Conservation (phyloP, 2,113 vertebrate species). For the Phoxinus phoxinus region DNA sequence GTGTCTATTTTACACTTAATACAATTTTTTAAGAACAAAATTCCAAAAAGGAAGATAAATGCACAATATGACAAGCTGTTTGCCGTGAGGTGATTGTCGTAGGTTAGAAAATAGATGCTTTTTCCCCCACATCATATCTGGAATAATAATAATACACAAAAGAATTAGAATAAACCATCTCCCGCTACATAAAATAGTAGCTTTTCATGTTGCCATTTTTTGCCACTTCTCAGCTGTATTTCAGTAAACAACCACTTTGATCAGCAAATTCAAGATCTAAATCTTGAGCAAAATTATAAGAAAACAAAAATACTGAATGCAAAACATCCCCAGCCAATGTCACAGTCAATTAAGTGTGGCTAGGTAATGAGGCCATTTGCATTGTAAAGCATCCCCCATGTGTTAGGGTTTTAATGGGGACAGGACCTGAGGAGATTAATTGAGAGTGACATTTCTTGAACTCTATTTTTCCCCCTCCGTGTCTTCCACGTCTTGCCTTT, state of each 20-base stretch:
- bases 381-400: conserved; percentile 87
- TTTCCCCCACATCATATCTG: background rate
- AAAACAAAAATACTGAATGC: conserved; percentile 86
- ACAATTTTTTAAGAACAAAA: conserved; percentile 43
- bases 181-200: background rate
- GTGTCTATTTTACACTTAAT: conserved; percentile 53
- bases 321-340: conserved; percentile 79
- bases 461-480: conserved; percentile 61
- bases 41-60: conserved; percentile 25
- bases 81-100: conserved; percentile 19
- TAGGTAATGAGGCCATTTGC: conserved; percentile 95
- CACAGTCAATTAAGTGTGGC: conserved; percentile 92
- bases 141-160: conserved; percentile 6
- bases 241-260: background rate
- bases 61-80: conserved; percentile 27
- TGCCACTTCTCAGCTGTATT: background rate
- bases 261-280: conserved; percentile 4
- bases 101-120: background rate
- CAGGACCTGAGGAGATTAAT: conserved; percentile 91
- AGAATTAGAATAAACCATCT: background rate
- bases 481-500: conserved; percentile 65
- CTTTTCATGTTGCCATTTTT: background rate
- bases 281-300: conserved; percentile 75
- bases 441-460: conserved; percentile 94
- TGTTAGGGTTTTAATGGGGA: conserved; percentile 92